These are phyloP conservation scores for Paraplagusia blochii DNA, from an alignment of 2,113 vertebrate species.

Conservation along the genomic window DNA sequence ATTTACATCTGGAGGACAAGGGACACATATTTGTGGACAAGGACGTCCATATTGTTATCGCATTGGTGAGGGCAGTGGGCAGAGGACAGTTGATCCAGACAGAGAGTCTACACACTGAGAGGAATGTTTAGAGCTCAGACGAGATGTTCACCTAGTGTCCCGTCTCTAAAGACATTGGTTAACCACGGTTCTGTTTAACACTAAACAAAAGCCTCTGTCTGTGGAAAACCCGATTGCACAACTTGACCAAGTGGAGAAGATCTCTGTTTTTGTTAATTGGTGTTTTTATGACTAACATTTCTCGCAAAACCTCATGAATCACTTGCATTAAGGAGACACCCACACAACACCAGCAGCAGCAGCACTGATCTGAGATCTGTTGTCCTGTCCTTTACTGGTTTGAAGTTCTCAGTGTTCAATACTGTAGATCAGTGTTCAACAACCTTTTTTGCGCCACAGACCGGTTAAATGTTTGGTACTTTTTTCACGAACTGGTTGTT, in stretches of 20 bases:
- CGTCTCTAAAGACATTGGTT: background rate
- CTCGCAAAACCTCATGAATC: constrained; percentile 22
- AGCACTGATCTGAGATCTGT: constrained; percentile 32
- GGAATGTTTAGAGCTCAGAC: background rate
- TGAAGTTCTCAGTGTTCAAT: constrained; percentile 14
- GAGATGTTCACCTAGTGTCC: background rate
- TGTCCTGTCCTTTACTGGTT: constrained; percentile 5
- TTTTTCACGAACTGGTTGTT: no score
- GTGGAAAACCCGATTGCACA: background rate
- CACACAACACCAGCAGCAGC: constrained; percentile 11
- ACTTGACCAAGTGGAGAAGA: background rate
- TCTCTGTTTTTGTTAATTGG: constrained; percentile 1
- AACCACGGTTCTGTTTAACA: background rate
- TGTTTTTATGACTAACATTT: background rate
- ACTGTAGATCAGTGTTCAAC: constrained; percentile 7
- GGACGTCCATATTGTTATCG: no score
- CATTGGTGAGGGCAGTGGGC: background rate
- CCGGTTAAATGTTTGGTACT: no score
- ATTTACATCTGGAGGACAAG: no score
- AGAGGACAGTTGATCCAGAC: background rate
- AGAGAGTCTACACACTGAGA: background rate
- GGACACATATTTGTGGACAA: no score
- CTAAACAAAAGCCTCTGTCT: background rate
- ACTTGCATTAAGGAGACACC: constrained; percentile 15
- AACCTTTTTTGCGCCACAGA: no score